phyloP scores from a whole-genome alignment of 2,888 invertebrate species.

The Pegoplata infirma region DNA sequence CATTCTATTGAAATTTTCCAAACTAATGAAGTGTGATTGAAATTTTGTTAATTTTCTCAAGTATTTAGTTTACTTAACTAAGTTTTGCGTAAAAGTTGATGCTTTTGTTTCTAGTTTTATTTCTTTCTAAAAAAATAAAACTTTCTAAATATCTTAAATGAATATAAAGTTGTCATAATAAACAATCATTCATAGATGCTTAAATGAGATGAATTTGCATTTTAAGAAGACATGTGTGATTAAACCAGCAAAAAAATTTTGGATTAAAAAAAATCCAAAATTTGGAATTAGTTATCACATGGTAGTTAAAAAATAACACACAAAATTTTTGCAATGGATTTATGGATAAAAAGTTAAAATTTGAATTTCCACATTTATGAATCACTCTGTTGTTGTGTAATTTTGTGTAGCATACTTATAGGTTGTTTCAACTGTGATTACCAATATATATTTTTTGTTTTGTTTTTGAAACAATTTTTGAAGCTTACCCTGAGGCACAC shows the following conservation, averaged over 20 bases:
- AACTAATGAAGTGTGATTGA: slow-evolving; percentile 73
- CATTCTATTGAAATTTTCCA: slow-evolving; percentile 65
- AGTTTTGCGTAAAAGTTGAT: not conserved
- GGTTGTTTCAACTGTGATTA: too few species aligned
- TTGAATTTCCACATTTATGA: too few species aligned
- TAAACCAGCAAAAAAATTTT: not conserved
- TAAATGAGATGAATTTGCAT: slow-evolving; percentile 1
- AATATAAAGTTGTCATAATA: slow-evolving; percentile 5
- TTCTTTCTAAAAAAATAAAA: not conserved
- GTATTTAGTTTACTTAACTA: slow-evolving; percentile 63
- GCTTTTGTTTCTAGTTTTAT: not conserved
- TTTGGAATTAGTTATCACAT: too few species aligned
- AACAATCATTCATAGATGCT: not conserved
- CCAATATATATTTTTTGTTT: too few species aligned
- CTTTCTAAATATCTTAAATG: not conserved
- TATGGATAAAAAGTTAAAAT: too few species aligned
- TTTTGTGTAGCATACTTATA: too few species aligned
- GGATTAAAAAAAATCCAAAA: too few species aligned
- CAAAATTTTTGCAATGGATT: too few species aligned
- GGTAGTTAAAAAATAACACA: too few species aligned
- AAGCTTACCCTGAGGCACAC: too few species aligned
- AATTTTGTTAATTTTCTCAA: slow-evolving; percentile 73
- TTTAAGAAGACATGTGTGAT: not conserved
- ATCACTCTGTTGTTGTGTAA: too few species aligned
- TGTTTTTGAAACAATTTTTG: too few species aligned